A percentile compares a stretch with the other conserved stretches of the same genome.
These are phyloP conservation scores for Silurus aristotelis DNA, from an alignment of 2,797 vertebrate species.

Conservation along the genomic window DNA sequence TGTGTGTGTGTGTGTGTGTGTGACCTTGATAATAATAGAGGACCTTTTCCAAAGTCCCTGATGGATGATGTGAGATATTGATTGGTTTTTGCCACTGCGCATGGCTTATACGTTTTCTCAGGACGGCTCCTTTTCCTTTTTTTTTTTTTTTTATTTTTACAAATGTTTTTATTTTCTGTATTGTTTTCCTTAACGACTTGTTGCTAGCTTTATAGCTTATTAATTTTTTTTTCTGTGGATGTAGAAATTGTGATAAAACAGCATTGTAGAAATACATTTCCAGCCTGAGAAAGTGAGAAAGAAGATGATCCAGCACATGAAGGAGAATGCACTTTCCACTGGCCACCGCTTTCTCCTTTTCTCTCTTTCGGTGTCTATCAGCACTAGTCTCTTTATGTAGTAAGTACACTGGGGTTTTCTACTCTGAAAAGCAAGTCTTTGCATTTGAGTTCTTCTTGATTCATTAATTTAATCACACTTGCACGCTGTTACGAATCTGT, in stretches of 20 bases:
- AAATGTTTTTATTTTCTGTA: not conserved
- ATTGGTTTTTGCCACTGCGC: constrained; percentile 12
- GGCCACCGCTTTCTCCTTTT: not conserved
- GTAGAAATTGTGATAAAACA: not conserved
- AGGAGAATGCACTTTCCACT: not conserved
- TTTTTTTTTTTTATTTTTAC: not conserved
- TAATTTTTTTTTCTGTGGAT: not conserved
- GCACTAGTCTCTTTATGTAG: not conserved
- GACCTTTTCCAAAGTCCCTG: constrained; percentile 31
- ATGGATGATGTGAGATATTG: constrained; percentile 16
- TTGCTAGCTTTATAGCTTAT: not conserved
- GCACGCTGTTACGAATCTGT: not conserved
- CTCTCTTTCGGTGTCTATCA: not conserved
- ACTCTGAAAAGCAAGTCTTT: not conserved
- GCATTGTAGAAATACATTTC: not conserved
- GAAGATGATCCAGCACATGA: not conserved
- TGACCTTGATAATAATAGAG: constrained; percentile 5
- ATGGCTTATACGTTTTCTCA: not conserved
- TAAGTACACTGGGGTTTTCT: not conserved
- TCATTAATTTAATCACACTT: not conserved
- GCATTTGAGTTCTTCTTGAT: not conserved
- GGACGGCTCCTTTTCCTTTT: not conserved
- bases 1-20: not conserved
- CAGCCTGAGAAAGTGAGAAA: not conserved
- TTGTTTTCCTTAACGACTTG: not conserved